Conservation (phyloP, 2,113 vertebrate genomes). For the Ameiurus melas region DNA sequence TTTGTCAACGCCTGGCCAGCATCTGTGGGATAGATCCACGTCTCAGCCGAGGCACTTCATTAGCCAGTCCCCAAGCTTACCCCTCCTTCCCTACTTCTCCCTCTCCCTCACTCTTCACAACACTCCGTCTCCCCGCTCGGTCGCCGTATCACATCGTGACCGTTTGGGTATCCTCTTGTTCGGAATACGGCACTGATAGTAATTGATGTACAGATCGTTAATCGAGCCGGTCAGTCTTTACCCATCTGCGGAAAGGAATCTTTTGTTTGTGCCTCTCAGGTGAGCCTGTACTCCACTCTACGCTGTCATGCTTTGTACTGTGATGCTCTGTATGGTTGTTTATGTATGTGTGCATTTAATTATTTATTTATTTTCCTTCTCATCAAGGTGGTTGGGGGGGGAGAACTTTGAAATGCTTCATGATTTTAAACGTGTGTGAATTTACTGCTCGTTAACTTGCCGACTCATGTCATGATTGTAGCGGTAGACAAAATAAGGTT, state of each 20-base stretch:
- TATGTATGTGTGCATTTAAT: neutral
- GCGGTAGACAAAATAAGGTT: neutral
- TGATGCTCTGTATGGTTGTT: neutral
- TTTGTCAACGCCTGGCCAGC: conserved; percentile 47
- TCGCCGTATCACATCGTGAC: neutral
- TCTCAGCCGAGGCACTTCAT: conserved; percentile 50
- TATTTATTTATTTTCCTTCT: neutral
- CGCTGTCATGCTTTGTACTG: neutral
- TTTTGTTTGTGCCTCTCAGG: conserved; percentile 37
- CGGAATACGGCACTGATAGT: neutral
- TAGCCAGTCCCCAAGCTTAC: conserved; percentile 41
- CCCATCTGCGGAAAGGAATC: neutral
- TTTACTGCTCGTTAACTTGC: neutral
- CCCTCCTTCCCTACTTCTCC: conserved; percentile 1
- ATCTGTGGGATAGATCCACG: conserved; percentile 38
- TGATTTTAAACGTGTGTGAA: neutral
- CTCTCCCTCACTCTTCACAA: neutral
- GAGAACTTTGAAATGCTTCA: neutral
- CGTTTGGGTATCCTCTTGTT: neutral
- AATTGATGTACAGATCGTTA: neutral
- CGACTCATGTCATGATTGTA: neutral
- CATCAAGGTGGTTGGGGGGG: too few relatives aligned
- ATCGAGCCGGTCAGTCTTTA: neutral
- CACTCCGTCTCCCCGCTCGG: conserved; percentile 19
- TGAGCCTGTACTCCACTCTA: conserved; percentile 2